A percentile compares a stretch with the other conserved stretches of the same genome.
phyloP scores from a whole-genome alignment of 2,888 invertebrate species.

The Drosophila putrida region DNA sequence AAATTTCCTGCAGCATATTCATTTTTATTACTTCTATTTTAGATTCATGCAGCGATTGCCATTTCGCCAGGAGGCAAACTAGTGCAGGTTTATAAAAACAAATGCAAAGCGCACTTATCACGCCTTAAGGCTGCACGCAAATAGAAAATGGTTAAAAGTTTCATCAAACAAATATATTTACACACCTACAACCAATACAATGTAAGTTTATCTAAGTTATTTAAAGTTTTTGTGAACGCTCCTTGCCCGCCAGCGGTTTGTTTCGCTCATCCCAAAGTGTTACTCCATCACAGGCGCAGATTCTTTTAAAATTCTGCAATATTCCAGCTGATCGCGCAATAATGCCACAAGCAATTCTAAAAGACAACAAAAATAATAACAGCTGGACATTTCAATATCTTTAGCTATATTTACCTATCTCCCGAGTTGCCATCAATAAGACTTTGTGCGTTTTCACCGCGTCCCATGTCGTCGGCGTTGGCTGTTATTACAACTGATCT shows the following conservation, averaged over 20 bases:
- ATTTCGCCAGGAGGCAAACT: slow-evolving; percentile 84
- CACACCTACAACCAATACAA: slow-evolving; percentile 19
- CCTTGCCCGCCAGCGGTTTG: slow-evolving; percentile 85
- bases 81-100: slow-evolving; percentile 80
- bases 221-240: slow-evolving; percentile 74
- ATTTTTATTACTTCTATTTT: not conserved
- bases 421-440: slow-evolving; percentile 89
- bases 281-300: slow-evolving; percentile 96
- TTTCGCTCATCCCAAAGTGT: slow-evolving; percentile 95
- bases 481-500: slow-evolving; percentile 91
- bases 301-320: slow-evolving; percentile 93
- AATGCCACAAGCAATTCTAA: slow-evolving; percentile 93
- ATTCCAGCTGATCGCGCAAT: slow-evolving; percentile 95
- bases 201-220: not conserved
- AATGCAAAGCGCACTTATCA: slow-evolving; percentile 77
- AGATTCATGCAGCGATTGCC: slow-evolving; percentile 81
- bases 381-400: not conserved
- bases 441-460: slow-evolving; percentile 86
- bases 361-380: not conserved
- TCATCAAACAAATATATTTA: slow-evolving; percentile 33
- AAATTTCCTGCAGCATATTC: rapidly evolving
- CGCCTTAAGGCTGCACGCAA: slow-evolving; percentile 56
- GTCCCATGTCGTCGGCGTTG: slow-evolving; percentile 88
- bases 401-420: slow-evolving; percentile 85
- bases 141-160: slow-evolving; percentile 30